phyloP scores from a whole-genome alignment of 1,140 invertebrate genomes.

The Drosophila equinoxialis region DNA sequence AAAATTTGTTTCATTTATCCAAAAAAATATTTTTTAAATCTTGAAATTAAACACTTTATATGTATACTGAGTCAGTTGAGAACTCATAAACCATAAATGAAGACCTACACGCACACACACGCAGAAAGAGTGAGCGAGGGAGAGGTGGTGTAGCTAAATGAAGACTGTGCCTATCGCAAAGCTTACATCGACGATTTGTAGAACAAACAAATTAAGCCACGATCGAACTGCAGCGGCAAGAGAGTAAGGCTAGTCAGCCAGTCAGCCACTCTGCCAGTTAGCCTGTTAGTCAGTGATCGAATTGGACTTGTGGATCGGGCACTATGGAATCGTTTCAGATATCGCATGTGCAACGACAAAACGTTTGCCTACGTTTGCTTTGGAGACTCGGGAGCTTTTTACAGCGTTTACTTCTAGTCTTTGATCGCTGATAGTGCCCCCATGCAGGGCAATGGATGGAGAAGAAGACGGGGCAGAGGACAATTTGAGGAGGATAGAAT shows the following conservation, averaged over 20 bases:
- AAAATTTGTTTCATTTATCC: too few relatives aligned
- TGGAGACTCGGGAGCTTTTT: conserved; percentile 53
- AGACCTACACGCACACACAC: neutral
- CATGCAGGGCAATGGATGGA: conserved; percentile 8
- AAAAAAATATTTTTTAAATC: too few relatives aligned
- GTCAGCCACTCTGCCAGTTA: neutral
- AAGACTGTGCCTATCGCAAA: conserved; percentile 39
- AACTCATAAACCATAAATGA: neutral
- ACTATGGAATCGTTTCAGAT: conserved; percentile 38
- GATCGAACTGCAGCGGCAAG: conserved; percentile 14
- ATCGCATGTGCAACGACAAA: conserved; percentile 31
- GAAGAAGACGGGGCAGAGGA: neutral
- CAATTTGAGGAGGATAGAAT: conserved; percentile 29
- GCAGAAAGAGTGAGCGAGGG: neutral
- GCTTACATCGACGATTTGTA: conserved; percentile 69
- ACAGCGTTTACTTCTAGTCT: conserved; percentile 77
- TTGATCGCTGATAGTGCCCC: conserved; percentile 66
- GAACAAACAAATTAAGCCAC: conserved; percentile 67
- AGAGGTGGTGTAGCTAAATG: neutral
- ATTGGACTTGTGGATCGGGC: conserved; percentile 8
- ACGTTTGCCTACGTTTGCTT: conserved; percentile 41
- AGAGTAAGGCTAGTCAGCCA: neutral
- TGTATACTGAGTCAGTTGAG: neutral
- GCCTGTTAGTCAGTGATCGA: conserved; percentile 1
- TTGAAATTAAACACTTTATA: too few relatives aligned